Evolutionary conservation across 2,797 vertebrate species (phyloP), one percentile per base, ranked within the genome.

Genomic region (Ficedula albicollis): DNA sequence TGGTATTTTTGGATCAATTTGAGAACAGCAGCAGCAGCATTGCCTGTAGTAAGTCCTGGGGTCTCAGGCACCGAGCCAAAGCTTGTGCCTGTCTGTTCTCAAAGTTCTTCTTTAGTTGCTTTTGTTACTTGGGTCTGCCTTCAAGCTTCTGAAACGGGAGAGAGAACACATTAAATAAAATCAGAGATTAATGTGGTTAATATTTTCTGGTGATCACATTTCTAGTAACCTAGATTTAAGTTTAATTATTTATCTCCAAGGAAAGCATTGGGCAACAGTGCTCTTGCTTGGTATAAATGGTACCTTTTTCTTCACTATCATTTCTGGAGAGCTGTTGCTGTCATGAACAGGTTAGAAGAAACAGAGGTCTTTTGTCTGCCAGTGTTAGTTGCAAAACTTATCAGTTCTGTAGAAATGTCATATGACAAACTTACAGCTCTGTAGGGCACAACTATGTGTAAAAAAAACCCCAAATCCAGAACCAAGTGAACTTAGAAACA

Each of bases 241-340:
- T 88, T 98, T 98, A 97, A 96, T 97, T 94, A 98, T 97, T 98
- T 90, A 95, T 97, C 63, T 89, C 58, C 60, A 83, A 64, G 55
- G 62, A 94, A 81, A 94, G 51, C 68, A 43, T 44, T 75, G 74
- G 52, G 41, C 32, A 84, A 9, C 41, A 38, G 36, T 60, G 73
- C 49, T 74, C n/a, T 48, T 72, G 69, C 51, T 67, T 68, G 64
- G 32, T 76, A 12, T 55, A 74, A 84, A 32, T 44, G 66, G 16
- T 20, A 27, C 39, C 46, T 92, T 13, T 68, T 81, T 76, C 76
- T 86, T 90, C 66, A 30, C 2, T 2, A 11, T 91, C 51, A 52
- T 46, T 90, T 58, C 59, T 67, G 86, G 63, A 76, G 83, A 92
- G 52, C 23, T 29, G 25, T 43, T 78, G 48, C 75, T 79, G 32